Evolutionary conservation across 2,797 vertebrate species (phyloP).

Genomic region (Rhynchonycteris naso): DNA sequence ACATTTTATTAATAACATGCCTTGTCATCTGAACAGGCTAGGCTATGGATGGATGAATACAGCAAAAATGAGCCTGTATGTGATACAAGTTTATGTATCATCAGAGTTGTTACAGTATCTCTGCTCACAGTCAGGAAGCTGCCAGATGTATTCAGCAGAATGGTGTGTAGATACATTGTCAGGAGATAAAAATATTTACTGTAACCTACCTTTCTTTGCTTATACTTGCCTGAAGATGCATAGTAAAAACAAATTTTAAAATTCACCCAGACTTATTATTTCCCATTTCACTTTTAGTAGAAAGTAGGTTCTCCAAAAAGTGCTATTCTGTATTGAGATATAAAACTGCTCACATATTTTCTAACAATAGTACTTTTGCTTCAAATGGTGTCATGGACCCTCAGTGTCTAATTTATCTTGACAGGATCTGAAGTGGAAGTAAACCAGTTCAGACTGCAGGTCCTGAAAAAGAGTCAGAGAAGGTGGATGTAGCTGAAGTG

Average conservation of each 20-base stretch:
- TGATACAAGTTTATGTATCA: conserved; percentile 65
- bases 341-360: conserved; percentile 65
- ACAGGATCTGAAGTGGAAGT: conserved; percentile 67
- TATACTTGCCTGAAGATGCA: conserved; percentile 42
- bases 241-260: conserved; percentile 58
- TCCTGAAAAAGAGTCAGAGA: conserved; percentile 63
- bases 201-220: conserved; percentile 53
- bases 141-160: conserved; percentile 63
- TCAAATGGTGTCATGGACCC: conserved; percentile 39
- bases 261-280: conserved; percentile 47
- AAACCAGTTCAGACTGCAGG: conserved; percentile 64
- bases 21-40: conserved; percentile 64
- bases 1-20: conserved; percentile 61
- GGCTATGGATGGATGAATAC: conserved; percentile 70
- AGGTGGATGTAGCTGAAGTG: conserved; percentile 31
- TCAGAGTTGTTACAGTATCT: conserved; percentile 66
- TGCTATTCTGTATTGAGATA: conserved; percentile 17
- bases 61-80: conserved; percentile 58
- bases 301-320: conserved; percentile 27
- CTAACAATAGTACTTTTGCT: conserved; percentile 55
- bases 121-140: conserved; percentile 69
- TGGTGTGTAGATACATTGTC: conserved; percentile 62
- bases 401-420: conserved; percentile 74
- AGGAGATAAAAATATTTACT: conserved; percentile 58
- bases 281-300: conserved; percentile 60